Conservation (phyloP, 2,888 invertebrate genomes). For the Spisula solida region DNA sequence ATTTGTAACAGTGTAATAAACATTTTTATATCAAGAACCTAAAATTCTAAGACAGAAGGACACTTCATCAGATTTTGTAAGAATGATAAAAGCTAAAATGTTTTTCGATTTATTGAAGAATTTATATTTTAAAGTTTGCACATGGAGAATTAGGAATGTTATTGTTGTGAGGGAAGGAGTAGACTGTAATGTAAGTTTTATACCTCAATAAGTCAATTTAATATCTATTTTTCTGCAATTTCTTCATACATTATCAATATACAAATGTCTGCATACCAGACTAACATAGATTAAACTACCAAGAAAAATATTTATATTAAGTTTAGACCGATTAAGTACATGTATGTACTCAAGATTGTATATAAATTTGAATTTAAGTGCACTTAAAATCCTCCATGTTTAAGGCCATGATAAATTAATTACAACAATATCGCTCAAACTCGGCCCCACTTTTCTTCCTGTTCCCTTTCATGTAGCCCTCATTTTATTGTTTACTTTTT, state of each 20-base stretch:
- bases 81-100: no score
- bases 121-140: no score
- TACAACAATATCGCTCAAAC: neutral
- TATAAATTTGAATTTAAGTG: neutral
- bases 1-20: no score
- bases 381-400: neutral
- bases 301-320: neutral
- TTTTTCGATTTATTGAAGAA: no score
- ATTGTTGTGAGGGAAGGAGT: no score
- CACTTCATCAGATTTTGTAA: no score
- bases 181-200: neutral
- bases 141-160: neutral
- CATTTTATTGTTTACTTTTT: no score
- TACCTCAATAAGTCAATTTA: neutral
- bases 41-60: no score
- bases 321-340: neutral
- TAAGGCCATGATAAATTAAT: neutral
- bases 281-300: neutral
- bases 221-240: neutral
- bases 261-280: constrained; percentile 6
- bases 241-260: neutral
- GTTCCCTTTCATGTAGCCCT: no score
- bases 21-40: no score
- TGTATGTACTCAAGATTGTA: neutral
- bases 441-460: no score